Conservation (phyloP, 2,113 vertebrate species). For the Montifringilla adamsi region DNA sequence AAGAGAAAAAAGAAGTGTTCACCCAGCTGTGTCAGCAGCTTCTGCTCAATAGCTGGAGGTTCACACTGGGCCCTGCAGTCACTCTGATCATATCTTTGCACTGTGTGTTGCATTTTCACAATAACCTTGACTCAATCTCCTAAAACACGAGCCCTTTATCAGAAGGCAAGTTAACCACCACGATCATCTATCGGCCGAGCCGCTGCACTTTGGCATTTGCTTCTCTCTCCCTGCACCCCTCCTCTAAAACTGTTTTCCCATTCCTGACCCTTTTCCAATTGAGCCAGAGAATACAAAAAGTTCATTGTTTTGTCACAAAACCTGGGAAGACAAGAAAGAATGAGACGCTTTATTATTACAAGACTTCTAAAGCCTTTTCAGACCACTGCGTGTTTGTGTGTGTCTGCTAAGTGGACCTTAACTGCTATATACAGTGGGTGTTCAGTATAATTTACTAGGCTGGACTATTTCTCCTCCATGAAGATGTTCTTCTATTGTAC, state of each 20-base stretch:
- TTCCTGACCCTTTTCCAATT: constrained; percentile 45
- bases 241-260: constrained; percentile 16
- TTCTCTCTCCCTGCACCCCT: background rate
- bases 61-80: constrained; percentile 10
- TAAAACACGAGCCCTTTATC: constrained; percentile 56
- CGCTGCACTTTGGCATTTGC: constrained; percentile 51
- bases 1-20: background rate
- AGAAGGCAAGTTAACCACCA: constrained; percentile 5
- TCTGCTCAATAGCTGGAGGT: constrained; percentile 24
- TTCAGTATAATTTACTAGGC: constrained; percentile 36
- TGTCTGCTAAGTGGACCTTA: constrained; percentile 61
- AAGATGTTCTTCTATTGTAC: constrained; percentile 4
- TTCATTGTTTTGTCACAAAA: constrained; percentile 68
- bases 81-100: constrained; percentile 37
- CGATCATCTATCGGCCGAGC: background rate
- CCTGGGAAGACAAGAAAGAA: constrained; percentile 66
- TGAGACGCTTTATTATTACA: constrained; percentile 64
- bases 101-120: background rate
- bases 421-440: constrained; percentile 49
- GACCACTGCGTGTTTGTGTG: constrained; percentile 43
- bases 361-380: constrained; percentile 60
- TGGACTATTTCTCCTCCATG: background rate
- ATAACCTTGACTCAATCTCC: constrained; percentile 47
- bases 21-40: constrained; percentile 54
- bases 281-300: constrained; percentile 61